These are phyloP conservation scores for Scaptomyza pallida DNA, from an alignment of 1,140 invertebrate species.

Conservation along the genomic window DNA sequence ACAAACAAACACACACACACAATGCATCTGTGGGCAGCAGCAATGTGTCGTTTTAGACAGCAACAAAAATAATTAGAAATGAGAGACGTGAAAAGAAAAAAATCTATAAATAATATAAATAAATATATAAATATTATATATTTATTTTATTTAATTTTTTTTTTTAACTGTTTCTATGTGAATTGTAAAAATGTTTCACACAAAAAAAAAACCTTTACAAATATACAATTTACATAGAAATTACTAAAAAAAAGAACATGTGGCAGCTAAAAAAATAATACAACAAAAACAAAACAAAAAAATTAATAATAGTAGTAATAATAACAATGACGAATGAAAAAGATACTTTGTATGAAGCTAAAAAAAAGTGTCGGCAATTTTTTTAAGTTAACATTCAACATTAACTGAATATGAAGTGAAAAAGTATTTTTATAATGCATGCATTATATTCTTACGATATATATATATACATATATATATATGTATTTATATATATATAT, in stretches of 20 bases:
- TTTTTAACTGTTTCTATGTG: no score
- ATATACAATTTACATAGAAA: slow-evolving; percentile 42
- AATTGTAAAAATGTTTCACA: no score
- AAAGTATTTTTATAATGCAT: slow-evolving; percentile 83
- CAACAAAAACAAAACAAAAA: no score
- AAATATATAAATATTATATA: slow-evolving; percentile 49
- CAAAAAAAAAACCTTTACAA: slow-evolving; percentile 16
- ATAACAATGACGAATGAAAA: slow-evolving; percentile 5
- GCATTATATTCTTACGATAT: slow-evolving; percentile 82
- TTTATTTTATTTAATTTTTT: slow-evolving; percentile 60
- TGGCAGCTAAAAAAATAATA: slow-evolving; percentile 17
- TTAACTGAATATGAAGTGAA: slow-evolving; percentile 41
- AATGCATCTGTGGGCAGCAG: slow-evolving; percentile 19
- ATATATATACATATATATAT: slow-evolving; percentile 51
- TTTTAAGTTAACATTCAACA: slow-evolving; percentile 75
- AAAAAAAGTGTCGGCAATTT: slow-evolving; percentile 61
- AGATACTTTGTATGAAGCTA: slow-evolving; percentile 50
- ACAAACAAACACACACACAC: slow-evolving; percentile 21
- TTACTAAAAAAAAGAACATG: slow-evolving; percentile 11
- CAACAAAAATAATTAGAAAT: slow-evolving; percentile 19
- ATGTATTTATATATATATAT: no score
- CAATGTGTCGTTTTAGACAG: slow-evolving; percentile 53
- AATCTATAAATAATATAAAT: slow-evolving; percentile 62
- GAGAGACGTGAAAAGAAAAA: slow-evolving; percentile 5
- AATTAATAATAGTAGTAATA: slow-evolving; percentile 12